Evolutionary conservation across 2,888 invertebrate genomes (phyloP), one percentile per base, ranked within the genome.

Genomic region (Ormia ochracea): DNA sequence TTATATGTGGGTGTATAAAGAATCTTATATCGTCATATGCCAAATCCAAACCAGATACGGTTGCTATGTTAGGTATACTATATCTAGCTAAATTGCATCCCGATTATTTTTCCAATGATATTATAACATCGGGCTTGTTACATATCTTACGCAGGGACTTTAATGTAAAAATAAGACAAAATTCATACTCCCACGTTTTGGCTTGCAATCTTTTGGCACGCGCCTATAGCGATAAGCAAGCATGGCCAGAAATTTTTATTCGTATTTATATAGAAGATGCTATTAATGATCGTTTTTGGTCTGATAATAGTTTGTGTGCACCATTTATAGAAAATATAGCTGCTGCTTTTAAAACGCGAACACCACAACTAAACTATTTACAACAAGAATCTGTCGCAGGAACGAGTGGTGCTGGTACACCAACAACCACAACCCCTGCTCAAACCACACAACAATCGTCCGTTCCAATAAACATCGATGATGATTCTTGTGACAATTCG

Each of bases 231-330:
- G 96, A 97, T 43, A 94, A 94, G 83, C 93, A 92, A 80, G 93
- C 94, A 84, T 98, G 98, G 98, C 98, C 98, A 0, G 97, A 98
- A 87, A 91, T 93, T 69, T 97, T 98, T 91, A 93, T 98, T 1
- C 96, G 96, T 94, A 92, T 96, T 0, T 98, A 97, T 88, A 94
- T 98, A 77, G 98, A 99, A 86, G 98, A 99, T 91, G 96, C 98
- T 0, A 91, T 97, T 1, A 96, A 96, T 48, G 98, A 99, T 86
- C 92, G 98, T 38, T 92, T 95, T 82, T 98, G 98, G 97, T 96
- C 98, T 19, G 98, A 98, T 87, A 94, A 95, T 84, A 93, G 95
- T 0, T 95, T 96, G 90, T 98, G 98, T 88, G 95, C 95, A 85
- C 94, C 95, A 21, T 95, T 98, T 87, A 96, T 97, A 0, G 96